These are phyloP conservation scores for Lordiphosa fenestrarum DNA, from an alignment of 2,888 invertebrate species.

Conservation along the genomic window DNA sequence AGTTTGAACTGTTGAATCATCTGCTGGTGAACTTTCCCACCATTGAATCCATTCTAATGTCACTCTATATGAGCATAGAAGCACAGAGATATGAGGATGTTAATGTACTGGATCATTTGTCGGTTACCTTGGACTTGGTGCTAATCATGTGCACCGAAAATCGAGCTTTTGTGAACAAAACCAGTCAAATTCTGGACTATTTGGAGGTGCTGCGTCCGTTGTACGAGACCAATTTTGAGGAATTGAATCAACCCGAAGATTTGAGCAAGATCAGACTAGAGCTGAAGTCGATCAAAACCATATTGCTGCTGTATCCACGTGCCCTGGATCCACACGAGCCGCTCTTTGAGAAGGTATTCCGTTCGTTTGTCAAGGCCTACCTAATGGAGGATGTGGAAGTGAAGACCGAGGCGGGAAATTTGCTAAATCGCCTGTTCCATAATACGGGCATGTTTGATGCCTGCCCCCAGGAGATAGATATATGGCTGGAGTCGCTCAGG, in stretches of 20 bases:
- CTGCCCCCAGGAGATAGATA: slow-evolving; percentile 83
- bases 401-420: slow-evolving; percentile 81
- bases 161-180: slow-evolving; percentile 78
- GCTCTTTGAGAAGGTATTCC: slow-evolving; percentile 82
- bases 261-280: slow-evolving; percentile 67
- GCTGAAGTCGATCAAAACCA: slow-evolving; percentile 79
- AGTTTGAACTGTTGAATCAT: slow-evolving; percentile 79
- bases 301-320: slow-evolving; percentile 80
- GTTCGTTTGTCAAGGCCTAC: slow-evolving; percentile 83
- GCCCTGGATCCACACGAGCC: slow-evolving; percentile 82
- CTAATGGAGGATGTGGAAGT: slow-evolving; percentile 73
- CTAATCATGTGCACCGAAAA: slow-evolving; percentile 77
- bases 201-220: slow-evolving; percentile 77
- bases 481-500: slow-evolving; percentile 83
- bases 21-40: slow-evolving; percentile 78
- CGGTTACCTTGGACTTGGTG: slow-evolving; percentile 76
- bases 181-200: slow-evolving; percentile 77
- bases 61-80: slow-evolving; percentile 68
- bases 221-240: slow-evolving; percentile 65
- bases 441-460: slow-evolving; percentile 85
- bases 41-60: slow-evolving; percentile 74
- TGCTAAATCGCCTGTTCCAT: slow-evolving; percentile 83
- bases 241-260: slow-evolving; percentile 22
- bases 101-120: slow-evolving; percentile 77
- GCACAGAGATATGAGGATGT: slow-evolving; percentile 29